phyloP scores from a whole-genome alignment of 2,797 vertebrate genomes.

The Pipistrellus pipistrellus region DNA sequence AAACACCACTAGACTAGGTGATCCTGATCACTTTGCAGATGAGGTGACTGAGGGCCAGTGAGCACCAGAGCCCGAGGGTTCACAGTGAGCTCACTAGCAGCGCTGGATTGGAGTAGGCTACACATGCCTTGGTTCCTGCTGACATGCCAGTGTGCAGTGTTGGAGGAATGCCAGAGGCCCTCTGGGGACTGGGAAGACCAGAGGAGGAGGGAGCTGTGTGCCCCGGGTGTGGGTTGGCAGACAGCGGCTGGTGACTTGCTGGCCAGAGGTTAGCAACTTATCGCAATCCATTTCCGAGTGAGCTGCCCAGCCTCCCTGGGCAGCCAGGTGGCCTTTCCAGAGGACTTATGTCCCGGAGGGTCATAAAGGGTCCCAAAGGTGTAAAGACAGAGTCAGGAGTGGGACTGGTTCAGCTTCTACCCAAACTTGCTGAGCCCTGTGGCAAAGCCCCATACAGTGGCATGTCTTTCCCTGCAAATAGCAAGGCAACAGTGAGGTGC shows the following conservation, averaged over 20 bases:
- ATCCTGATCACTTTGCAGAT: background rate
- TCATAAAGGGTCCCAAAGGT: constrained; percentile 66
- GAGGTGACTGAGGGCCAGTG: background rate
- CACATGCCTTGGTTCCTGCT: background rate
- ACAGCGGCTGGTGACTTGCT: constrained; percentile 50
- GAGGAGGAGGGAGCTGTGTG: constrained; percentile 17
- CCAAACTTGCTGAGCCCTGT: constrained; percentile 23
- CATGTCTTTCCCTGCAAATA: background rate
- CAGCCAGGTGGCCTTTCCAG: background rate
- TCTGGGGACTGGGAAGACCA: background rate
- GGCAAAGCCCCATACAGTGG: background rate
- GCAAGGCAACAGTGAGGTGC: constrained; percentile 33
- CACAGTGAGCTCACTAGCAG: background rate
- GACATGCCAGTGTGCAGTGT: background rate
- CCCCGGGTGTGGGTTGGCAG: background rate
- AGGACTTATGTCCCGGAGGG: constrained; percentile 67
- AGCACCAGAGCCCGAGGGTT: background rate
- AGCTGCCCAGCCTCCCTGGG: constrained; percentile 57
- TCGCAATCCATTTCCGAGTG: constrained; percentile 47
- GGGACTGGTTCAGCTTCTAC: constrained; percentile 35
- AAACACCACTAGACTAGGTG: background rate
- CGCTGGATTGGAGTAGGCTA: background rate
- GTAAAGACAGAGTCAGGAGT: constrained; percentile 48
- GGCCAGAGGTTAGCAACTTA: constrained; percentile 62
- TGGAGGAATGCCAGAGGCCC: background rate